Conservation (phyloP, 2,113 vertebrate species). For the Cairina moschata region DNA sequence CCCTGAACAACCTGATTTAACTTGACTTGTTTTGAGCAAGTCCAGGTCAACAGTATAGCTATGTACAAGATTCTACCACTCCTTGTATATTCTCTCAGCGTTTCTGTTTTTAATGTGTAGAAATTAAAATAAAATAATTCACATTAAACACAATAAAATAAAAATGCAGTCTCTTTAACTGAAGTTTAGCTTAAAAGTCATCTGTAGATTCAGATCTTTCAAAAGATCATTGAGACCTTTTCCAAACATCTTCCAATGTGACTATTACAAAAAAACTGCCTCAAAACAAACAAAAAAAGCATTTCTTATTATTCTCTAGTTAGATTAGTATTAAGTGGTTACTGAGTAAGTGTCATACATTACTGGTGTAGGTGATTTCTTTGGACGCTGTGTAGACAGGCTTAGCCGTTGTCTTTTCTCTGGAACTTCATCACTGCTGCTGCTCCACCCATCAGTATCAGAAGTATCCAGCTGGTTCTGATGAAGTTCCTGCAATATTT, state of each 20-base stretch:
- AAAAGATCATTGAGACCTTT: background rate
- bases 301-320: background rate
- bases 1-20: background rate
- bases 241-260: background rate
- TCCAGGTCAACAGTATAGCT: background rate
- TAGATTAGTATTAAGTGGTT: background rate
- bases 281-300: background rate
- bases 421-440: slow-evolving; percentile 73
- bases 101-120: background rate
- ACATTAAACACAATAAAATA: background rate
- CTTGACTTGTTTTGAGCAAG: background rate
- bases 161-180: background rate
- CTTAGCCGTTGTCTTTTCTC: slow-evolving; percentile 79
- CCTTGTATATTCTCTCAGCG: background rate
- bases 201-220: background rate
- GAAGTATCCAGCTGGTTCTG: slow-evolving; percentile 44
- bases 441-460: slow-evolving; percentile 65
- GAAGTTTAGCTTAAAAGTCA: background rate
- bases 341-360: slow-evolving; percentile 59
- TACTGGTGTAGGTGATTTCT: slow-evolving; percentile 22
- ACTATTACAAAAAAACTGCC: background rate
- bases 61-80: background rate
- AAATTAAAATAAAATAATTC: background rate
- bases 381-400: slow-evolving; percentile 56
- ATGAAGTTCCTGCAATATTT: slow-evolving; percentile 67